Evolutionary conservation across 2,113 vertebrate species (phyloP), one percentile per base, ranked within the genome.

Genomic region (Cynopterus brachyotis): DNA sequence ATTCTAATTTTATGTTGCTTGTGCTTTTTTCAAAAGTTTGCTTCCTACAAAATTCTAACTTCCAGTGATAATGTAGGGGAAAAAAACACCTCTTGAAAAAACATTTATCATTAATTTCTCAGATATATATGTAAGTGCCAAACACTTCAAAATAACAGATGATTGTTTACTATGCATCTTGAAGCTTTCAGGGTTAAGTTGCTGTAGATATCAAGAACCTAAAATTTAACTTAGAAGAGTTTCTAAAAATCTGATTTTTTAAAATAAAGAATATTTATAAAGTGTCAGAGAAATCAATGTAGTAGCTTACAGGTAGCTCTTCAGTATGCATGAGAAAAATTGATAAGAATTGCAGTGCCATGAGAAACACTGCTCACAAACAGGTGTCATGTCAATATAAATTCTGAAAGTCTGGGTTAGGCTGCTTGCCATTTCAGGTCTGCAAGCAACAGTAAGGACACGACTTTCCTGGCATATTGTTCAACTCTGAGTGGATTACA

Each of bases 401-500:
- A 32, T 45, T 88, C 91, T 2, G 5, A 86, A 96, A 96, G 53
- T 72, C 69, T 95, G n/a, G 69, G 6, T 26, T 66, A 69, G 95
- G 62, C 7, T 91, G 59, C 91, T 97, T 60, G 73, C 78, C 79
- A 47, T 95, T 89, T 70, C 89, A 60, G 89, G 85, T 97, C 95
- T 95, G 72, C 80, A 94, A 57, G 75, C 89, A n/a, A 91, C 53
- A 30, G 3, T 45, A 72, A 96, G 97, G 96, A 94, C 89, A 95
- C 91, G 79, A 42, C 57, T 66, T 96, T 91, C 84, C 92, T 86
- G 78, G 88, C 60, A 91, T 50, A 50, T 83, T 96, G 93, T 97
- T 95, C 79, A 97, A 97, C 59, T 69, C 92, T 97, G 79, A 94
- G n/a, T 73, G 30, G 62, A 96, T 97, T 96, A 89, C 35, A 64